A percentile compares a stretch with the other conserved stretches of the same genome.
These are phyloP conservation scores for Drosophila sulfurigaster DNA, from an alignment of 1,140 invertebrate genomes.

Conservation along the genomic window DNA sequence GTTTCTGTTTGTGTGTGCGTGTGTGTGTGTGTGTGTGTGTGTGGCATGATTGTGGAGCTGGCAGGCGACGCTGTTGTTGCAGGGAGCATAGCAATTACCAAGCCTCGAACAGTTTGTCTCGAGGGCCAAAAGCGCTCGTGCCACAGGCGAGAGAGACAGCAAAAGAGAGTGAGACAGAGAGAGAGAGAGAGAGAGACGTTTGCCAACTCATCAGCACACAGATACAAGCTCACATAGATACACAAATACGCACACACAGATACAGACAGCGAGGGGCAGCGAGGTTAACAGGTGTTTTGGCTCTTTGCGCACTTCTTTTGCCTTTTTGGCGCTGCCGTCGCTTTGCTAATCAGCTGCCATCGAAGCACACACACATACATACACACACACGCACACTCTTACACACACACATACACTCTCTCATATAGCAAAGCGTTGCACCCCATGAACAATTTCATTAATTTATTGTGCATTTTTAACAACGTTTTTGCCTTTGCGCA, in stretches of 20 bases:
- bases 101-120: neutral
- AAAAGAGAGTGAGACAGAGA: neutral
- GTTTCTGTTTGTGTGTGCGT: neutral
- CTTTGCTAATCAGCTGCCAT: constrained; percentile 48
- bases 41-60: neutral
- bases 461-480: constrained; percentile 38
- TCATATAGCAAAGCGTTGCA: constrained; percentile 8
- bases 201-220: constrained; percentile 24
- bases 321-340: constrained; percentile 29
- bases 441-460: constrained; percentile 33
- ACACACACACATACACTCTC: constrained; percentile 24
- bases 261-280: constrained; percentile 6
- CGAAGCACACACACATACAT: constrained; percentile 10
- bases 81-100: constrained; percentile 21
- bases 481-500: constrained; percentile 10
- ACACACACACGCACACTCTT: constrained; percentile 20
- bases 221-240: constrained; percentile 16
- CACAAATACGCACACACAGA: constrained; percentile 22
- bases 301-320: constrained; percentile 63
- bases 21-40: neutral
- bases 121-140: constrained; percentile 30
- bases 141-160: constrained; percentile 24
- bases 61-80: neutral
- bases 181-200: neutral
- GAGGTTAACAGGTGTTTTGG: constrained; percentile 74